Base-by-base conservation (phyloP, 2,797 vertebrate species). In the Acrossocheilus fasciatus region DNA sequence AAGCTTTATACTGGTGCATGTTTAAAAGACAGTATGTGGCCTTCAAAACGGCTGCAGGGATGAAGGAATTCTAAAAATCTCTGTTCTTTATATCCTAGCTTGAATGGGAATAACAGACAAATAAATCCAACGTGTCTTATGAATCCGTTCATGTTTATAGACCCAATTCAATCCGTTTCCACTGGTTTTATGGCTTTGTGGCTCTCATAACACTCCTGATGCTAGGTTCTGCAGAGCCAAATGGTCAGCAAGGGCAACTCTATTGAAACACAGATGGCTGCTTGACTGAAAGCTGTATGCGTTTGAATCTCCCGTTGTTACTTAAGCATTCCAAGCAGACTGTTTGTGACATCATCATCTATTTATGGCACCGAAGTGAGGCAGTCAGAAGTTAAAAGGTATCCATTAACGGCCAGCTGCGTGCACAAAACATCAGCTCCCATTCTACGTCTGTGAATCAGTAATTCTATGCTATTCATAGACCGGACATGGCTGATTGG, bases 341-440 rank as follows among this genome's bases (percentile, higher is more conserved):
- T 92, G 89, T 87, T 87, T 5, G 87, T 94, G 94, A 94, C 92
- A 92, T 95, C 92, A 94, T 84, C 85, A 74, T 92, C 92, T 95
- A 95, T 95, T 95, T 93, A 91, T 92, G 90, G 89, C 87, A 62
- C 88, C 90, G 88, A 92, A 95, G 92, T 91, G 91, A 92, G 90
- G 91, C 93, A 90, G 92, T 92, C 90, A 89, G 90, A 91, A 91
- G 91, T 93, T 94, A 91, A 94, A 93, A 93, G 90, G 91, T 92
- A 91, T 92, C 92, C 92, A 93, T 92, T 95, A 94, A 91, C 80
- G 88, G 90, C 89, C 93, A 93, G 94, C 94, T 94, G 95, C 89
- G 68, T 9, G 87, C 79, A 86, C 59, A 54, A 79, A 92, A 92
- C 88, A 87, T 83, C 90, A 87, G 75, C 83, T 85, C 62, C 81